Evolutionary conservation across 2,888 invertebrate species (phyloP).

Genomic region (Epinotia brunnichana): DNA sequence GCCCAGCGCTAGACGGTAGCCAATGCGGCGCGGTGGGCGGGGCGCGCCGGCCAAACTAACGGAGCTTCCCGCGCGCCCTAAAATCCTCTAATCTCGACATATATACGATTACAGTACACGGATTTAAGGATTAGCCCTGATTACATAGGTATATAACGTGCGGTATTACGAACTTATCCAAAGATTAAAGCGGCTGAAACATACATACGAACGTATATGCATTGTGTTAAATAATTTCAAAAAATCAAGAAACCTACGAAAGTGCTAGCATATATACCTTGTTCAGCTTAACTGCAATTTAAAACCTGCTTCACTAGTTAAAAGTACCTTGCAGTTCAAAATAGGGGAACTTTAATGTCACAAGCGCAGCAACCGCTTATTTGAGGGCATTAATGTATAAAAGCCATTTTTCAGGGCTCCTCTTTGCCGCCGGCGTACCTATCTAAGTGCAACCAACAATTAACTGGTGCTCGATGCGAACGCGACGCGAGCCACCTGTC

Average conservation of each 20-base stretch:
- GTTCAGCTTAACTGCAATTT: conserved; percentile 25
- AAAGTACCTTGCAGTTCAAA: conserved; percentile 17
- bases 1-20: conserved; percentile 72
- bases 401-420: conserved; percentile 77
- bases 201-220: background rate
- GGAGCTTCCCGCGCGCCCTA: conserved; percentile 59
- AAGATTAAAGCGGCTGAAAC: background rate
- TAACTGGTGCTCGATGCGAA: conserved; percentile 70
- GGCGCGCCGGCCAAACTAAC: conserved; percentile 66
- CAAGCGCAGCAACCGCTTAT: conserved; percentile 72
- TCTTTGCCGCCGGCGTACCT: conserved; percentile 61
- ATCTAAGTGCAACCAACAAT: conserved; percentile 71
- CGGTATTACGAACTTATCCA: background rate
- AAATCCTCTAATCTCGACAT: conserved; percentile 46
- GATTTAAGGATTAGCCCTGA: conserved; percentile 43
- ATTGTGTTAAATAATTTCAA: background rate
- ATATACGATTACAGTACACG: conserved; percentile 37
- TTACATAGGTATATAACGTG: conserved; percentile 32
- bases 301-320: conserved; percentile 34
- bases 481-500: conserved; percentile 81
- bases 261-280: conserved; percentile 16
- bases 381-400: conserved; percentile 78
- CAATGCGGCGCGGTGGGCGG: conserved; percentile 77
- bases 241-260: conserved; percentile 18
- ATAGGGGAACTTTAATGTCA: conserved; percentile 67